Percentiles rank a stretch among this genome's conserved stretches.
Evolutionary conservation across 2,888 invertebrate species (phyloP).

Genomic region (Ametastegia equiseti): DNA sequence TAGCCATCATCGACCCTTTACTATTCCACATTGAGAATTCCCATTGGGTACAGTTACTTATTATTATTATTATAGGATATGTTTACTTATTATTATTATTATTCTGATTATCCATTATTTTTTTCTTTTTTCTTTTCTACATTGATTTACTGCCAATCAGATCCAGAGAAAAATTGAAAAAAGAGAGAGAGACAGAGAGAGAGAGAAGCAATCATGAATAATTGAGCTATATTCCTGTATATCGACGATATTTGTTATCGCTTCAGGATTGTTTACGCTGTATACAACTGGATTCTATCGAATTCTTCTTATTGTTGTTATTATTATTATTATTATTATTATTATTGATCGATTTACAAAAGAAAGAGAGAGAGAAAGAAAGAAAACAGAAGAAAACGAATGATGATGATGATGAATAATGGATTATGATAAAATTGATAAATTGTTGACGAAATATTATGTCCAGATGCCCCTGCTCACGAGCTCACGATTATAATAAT

Average conservation of each 20-base stretch:
- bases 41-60: constrained; percentile 58
- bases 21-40: constrained; percentile 66
- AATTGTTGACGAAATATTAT: constrained; percentile 33
- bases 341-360: neutral
- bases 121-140: constrained; percentile 56
- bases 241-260: constrained; percentile 62
- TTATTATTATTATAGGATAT: constrained; percentile 48
- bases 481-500: constrained; percentile 23
- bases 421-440: neutral
- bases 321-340: neutral
- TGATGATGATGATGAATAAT: constrained; percentile 16
- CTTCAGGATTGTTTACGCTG: constrained; percentile 10
- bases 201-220: constrained; percentile 52
- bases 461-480: neutral
- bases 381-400: too few relatives aligned
- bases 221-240: constrained; percentile 60
- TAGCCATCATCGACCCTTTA: constrained; percentile 70
- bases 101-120: neutral
- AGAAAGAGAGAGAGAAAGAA: too few relatives aligned
- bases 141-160: constrained; percentile 64
- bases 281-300: neutral
- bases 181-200: neutral
- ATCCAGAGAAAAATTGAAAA: neutral
- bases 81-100: neutral
- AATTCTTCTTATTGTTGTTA: neutral